Base-by-base conservation (phyloP, 1,140 invertebrate species). In the Diorhabda carinulata region DNA sequence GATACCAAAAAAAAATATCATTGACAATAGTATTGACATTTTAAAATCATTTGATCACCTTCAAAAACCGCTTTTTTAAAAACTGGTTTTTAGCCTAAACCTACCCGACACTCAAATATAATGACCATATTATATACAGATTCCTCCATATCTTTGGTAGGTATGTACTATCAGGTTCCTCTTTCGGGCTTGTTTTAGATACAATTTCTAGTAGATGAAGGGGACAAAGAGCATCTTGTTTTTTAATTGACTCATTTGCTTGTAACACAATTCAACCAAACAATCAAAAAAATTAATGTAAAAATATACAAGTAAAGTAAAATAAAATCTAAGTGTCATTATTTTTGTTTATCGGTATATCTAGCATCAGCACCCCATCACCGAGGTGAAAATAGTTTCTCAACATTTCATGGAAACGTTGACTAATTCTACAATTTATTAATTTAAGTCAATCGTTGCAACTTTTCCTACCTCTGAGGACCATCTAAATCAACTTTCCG, bases 21-120 rank as follows among this genome's bases (percentile, higher is more conserved):
- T 81, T 81, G 80, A 81, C 80, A 80, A 78, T 76, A 76, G 73
- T 81, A 81, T 81, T 81, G 80, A 81, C 80, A 81, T 81, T 74
- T 76, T 74, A 76, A 71, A 76, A 78, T 79, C 77, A 77, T 81
- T 81, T 81, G 78, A 78, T 80, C 79, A 79, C 70, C 77, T 72
- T 74, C 73, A 71, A 74, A 42, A 25, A 62, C n/a, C 61, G 40
- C n/a, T 43, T 57, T n/a, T 45, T 58, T 57, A 64, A 64, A 40
- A 47, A 68, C 69, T 65, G 64, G 64, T 64, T 68, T 41, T 58
- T 65, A 56, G 56, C 52, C 65, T 71, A 71, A 67, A 64, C 67
- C 71, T 73, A 70, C 68, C 74, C 76, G 74, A 74, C 70, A 76
- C 67, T 66, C 72, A 74, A 76, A 74, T 75, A 70, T 72, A 70